phyloP scores from a whole-genome alignment of 2,888 invertebrate species.

The Drosophila acutilabella region DNA sequence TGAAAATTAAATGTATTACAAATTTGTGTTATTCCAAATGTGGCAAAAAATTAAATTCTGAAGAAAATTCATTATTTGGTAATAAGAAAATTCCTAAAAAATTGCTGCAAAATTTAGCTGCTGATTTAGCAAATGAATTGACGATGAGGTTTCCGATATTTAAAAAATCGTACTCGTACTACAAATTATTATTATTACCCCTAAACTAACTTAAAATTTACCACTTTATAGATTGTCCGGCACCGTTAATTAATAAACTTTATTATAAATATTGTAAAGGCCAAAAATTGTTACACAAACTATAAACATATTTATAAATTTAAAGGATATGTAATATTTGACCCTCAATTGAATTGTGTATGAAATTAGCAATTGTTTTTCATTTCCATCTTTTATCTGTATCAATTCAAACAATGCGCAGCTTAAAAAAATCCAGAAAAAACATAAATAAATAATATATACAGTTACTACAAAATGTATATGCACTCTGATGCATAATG shows the following conservation, averaged over 20 bases:
- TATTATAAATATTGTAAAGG: constrained; percentile 17
- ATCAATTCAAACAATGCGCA: constrained; percentile 28
- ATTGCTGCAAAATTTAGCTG: constrained; percentile 11
- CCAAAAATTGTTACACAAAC: constrained; percentile 21
- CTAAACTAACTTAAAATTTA: constrained; percentile 5
- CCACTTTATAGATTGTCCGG: constrained; percentile 16
- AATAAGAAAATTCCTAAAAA: constrained; percentile 12
- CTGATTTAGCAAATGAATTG: constrained; percentile 25
- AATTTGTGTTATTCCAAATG: constrained; percentile 24
- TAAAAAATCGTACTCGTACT: constrained; percentile 3
- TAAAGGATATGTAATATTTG: constrained; percentile 11
- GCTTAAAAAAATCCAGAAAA: constrained; percentile 12
- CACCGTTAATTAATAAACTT: constrained; percentile 3
- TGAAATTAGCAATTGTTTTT: background rate
- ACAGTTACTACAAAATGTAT: background rate
- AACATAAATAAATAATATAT: constrained; percentile 3
- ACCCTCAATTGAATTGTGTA: background rate
- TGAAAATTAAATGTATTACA: constrained; percentile 8
- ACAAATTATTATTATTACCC: background rate
- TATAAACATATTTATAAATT: no score
- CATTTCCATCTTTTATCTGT: constrained; percentile 28
- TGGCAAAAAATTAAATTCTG: constrained; percentile 10
- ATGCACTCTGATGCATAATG: constrained; percentile 11
- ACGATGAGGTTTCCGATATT: constrained; percentile 40
- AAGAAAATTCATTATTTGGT: constrained; percentile 8